phyloP scores from a whole-genome alignment of 1,140 invertebrate species.

The Probaryconus sp. region DNA sequence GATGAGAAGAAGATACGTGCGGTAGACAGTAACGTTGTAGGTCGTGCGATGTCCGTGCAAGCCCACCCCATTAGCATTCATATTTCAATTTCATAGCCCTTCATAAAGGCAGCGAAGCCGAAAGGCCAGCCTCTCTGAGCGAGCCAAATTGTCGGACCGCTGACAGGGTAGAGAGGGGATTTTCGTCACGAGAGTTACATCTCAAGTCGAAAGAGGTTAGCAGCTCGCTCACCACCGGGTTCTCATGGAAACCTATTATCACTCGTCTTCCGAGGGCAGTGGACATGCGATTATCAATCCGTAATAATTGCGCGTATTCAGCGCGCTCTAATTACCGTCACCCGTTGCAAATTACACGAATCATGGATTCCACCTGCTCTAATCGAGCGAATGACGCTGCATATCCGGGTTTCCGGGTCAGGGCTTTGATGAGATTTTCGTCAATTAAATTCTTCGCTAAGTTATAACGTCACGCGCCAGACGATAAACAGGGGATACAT shows the following conservation, averaged over 20 bases:
- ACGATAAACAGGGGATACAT: constrained; percentile 16
- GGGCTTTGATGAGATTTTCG: constrained; percentile 37
- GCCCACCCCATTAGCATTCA: constrained; percentile 68
- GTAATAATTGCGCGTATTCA: constrained; percentile 75
- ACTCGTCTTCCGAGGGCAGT: constrained; percentile 69
- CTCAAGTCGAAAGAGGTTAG: constrained; percentile 3
- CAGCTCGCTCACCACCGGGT: neutral
- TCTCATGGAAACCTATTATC: constrained; percentile 68
- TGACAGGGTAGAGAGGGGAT: constrained; percentile 15
- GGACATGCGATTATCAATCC: constrained; percentile 73
- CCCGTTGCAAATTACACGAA: constrained; percentile 54
- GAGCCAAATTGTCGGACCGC: constrained; percentile 26
- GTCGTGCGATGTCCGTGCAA: constrained; percentile 44
- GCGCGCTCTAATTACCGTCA: constrained; percentile 70
- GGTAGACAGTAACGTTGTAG: constrained; percentile 63
- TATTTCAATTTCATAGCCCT: constrained; percentile 71
- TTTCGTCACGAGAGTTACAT: constrained; percentile 43
- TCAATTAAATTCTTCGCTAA: constrained; percentile 27
- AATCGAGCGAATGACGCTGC: constrained; percentile 44
- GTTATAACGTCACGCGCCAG: neutral
- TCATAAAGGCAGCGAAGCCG: constrained; percentile 41
- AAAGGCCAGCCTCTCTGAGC: constrained; percentile 16
- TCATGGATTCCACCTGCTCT: constrained; percentile 31
- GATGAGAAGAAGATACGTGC: constrained; percentile 26
- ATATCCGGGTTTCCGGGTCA: constrained; percentile 47